Base-by-base conservation (phyloP, 2,113 vertebrate species). In the Fregata magnificens region DNA sequence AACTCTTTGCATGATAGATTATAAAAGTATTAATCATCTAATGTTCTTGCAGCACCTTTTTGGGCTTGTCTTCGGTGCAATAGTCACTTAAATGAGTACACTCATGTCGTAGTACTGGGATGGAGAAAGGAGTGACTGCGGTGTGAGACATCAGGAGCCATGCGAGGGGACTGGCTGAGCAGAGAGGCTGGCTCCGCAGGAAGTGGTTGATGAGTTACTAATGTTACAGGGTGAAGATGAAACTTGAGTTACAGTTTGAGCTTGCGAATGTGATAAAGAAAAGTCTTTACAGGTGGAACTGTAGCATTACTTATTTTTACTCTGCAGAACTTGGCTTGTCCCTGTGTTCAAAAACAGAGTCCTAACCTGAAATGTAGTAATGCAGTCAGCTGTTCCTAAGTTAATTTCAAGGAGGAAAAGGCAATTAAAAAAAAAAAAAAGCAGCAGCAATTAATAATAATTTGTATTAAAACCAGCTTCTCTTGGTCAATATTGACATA, bases 121-220 rank as follows among this genome's bases (percentile, higher is more conserved):
- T 22, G 61, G 86, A 79, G 93, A 11, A 34, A 26, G 44, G 56
- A 61, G 78, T 96, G 94, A 93, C 86, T 67, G 50, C 5, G 13
- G 55, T 7, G n/a, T 95, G 95, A 97, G 87, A 19, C 96, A 91
- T 59, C 63, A 16, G 89, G 80, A 91, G 83, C 91, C 4, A 0
- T 40, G 76, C 0, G 22, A 92, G 63, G 95, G 82, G 83, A 2
- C 53, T 47, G 88, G 36, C 78, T 1, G 2, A 59, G 94, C 73
- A 52, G 18, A 40, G 66, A 66, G 90, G 47, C 94, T 92, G 90
- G 47, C 82, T 73, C 86, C 92, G 95, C 96, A 96, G 94, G 91
- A 81, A 95, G 95, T 93, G 95, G 89, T 93, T 85, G 95, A 90
- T 91, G 95, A 97, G 89, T 96, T 94, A 63, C 59, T 50, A 14